phyloP scores from a whole-genome alignment of 2,888 invertebrate genomes.

The Frankliniella intonsa region DNA sequence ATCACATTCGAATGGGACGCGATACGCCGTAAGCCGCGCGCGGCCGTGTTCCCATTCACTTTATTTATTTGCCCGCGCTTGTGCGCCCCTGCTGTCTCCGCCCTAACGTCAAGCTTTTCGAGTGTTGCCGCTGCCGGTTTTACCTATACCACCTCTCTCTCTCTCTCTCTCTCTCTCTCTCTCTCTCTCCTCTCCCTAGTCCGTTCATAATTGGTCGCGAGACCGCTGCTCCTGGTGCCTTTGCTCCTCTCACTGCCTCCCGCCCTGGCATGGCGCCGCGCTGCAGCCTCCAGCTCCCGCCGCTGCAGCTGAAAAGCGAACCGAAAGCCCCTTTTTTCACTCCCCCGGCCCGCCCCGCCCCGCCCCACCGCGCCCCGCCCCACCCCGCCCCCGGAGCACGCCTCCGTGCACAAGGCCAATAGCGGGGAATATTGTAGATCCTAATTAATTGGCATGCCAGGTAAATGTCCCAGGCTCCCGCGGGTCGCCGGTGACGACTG shows the following conservation, averaged over 20 bases:
- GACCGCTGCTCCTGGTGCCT: background rate
- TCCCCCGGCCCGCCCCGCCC: background rate
- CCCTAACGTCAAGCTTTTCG: too few relatives aligned
- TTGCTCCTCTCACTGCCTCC: background rate
- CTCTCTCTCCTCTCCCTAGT: background rate
- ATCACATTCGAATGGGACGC: too few relatives aligned
- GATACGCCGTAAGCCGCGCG: too few relatives aligned
- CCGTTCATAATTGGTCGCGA: background rate
- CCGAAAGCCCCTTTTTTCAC: too few relatives aligned
- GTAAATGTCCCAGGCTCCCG: background rate
- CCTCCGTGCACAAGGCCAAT: conserved; percentile 13
- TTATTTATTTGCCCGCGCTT: too few relatives aligned
- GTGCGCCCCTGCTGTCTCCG: too few relatives aligned
- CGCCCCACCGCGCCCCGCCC: background rate
- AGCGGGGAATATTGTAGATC: conserved; percentile 5
- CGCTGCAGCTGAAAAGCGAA: background rate
- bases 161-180: background rate
- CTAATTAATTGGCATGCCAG: conserved; percentile 22
- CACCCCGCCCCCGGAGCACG: background rate
- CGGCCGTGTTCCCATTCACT: too few relatives aligned
- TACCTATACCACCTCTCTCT: background rate
- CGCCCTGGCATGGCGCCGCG: too few relatives aligned
- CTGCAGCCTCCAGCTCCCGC: too few relatives aligned
- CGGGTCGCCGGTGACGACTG: too few relatives aligned
- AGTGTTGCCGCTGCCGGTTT: too few relatives aligned